Percentiles rank a stretch among this genome's conserved stretches.
These are phyloP conservation scores for Sebastes schlegelii DNA, from an alignment of 2,113 vertebrate species.

Conservation along the genomic window DNA sequence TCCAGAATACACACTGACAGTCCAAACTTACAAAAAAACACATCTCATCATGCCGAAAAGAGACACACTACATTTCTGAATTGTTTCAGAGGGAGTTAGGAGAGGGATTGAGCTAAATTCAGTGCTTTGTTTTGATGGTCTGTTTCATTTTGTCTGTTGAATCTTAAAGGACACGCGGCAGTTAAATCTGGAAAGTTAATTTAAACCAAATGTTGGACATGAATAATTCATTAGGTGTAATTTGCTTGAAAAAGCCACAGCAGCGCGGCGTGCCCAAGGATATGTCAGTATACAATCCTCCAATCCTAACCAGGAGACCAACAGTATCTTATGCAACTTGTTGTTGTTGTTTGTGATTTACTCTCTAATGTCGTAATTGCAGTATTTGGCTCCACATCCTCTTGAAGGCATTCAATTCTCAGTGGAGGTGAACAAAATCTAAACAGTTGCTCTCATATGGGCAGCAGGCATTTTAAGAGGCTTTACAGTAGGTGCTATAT, in stretches of 20 bases:
- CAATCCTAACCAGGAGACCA: constrained; percentile 18
- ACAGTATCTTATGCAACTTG: constrained; percentile 34
- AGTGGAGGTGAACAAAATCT: constrained; percentile 49
- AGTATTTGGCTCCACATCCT: constrained; percentile 37
- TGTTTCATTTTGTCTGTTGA: constrained; percentile 57
- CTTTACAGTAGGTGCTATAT: background rate
- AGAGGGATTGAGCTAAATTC: constrained; percentile 22
- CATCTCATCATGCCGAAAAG: background rate
- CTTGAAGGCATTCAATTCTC: constrained; percentile 38
- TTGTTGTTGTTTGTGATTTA: constrained; percentile 58
- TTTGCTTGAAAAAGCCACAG: constrained; percentile 56
- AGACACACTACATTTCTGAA: background rate
- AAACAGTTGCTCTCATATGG: constrained; percentile 20
- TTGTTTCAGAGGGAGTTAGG: constrained; percentile 19
- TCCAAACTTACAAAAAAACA: background rate
- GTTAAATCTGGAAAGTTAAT: constrained; percentile 48
- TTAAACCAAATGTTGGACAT: constrained; percentile 66
- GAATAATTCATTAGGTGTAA: constrained; percentile 57
- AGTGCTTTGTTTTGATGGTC: constrained; percentile 62
- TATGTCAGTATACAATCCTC: background rate
- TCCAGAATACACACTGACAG: background rate
- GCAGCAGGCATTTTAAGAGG: constrained; percentile 20
- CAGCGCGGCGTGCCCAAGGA: constrained; percentile 20
- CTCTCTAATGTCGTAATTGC: constrained; percentile 39
- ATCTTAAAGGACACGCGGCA: constrained; percentile 6